These are phyloP conservation scores for Struthidea cinerea DNA, from an alignment of 2,113 vertebrate genomes.

Conservation along the genomic window DNA sequence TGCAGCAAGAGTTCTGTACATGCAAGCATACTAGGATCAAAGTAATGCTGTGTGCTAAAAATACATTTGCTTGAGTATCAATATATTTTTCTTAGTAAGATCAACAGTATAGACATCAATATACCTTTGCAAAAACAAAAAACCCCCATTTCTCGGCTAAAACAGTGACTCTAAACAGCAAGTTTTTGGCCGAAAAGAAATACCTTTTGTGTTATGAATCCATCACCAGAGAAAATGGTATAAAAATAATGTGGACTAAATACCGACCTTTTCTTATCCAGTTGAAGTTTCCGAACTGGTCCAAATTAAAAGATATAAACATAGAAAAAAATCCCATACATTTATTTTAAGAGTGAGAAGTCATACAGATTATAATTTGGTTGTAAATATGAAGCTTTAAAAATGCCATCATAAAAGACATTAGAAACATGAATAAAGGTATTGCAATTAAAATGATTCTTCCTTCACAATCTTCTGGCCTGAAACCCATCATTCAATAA, in stretches of 20 bases:
- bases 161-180: not conserved
- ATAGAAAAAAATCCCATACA: not conserved
- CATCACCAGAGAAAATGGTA: not conserved
- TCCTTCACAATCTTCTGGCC: not conserved
- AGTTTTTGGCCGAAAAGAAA: not conserved
- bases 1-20: not conserved
- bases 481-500: not conserved
- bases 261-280: not conserved
- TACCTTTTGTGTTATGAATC: not conserved
- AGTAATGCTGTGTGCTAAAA: not conserved
- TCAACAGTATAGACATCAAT: not conserved
- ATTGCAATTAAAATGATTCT: not conserved
- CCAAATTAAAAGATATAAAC: not conserved
- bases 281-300: not conserved
- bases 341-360: not conserved
- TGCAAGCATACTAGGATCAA: not conserved
- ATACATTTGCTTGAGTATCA: not conserved
- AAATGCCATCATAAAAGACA: not conserved
- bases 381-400: not conserved
- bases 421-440: not conserved
- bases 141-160: fast-evolving
- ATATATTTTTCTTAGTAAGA: not conserved
- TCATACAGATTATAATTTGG: not conserved
- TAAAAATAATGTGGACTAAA: not conserved
- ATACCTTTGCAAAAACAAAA: not conserved